Evolutionary conservation across 2,113 vertebrate genomes (phyloP).

Genomic region (Okapia johnstoni): DNA sequence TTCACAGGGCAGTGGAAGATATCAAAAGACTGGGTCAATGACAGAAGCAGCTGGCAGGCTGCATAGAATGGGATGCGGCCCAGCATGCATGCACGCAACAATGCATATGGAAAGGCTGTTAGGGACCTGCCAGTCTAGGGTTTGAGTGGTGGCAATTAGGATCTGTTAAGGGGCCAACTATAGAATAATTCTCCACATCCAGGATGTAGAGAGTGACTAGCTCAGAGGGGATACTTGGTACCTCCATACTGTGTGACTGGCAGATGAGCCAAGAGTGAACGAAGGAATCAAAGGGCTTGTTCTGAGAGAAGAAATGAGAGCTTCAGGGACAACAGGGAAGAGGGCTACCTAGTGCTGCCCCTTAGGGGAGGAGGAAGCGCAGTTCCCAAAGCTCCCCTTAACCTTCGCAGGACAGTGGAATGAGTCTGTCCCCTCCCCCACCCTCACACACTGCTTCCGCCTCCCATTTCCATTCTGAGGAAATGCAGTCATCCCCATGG

Average conservation of each 20-base stretch:
- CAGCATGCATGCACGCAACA: neutral
- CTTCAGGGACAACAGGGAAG: neutral
- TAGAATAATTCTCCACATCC: neutral
- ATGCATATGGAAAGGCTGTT: neutral
- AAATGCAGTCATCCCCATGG: neutral
- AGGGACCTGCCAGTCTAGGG: neutral
- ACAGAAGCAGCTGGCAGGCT: neutral
- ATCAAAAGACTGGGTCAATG: neutral
- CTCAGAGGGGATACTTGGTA: neutral
- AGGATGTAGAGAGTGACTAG: neutral
- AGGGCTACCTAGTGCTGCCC: too few species aligned
- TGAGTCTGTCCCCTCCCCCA: neutral
- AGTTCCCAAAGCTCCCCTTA: neutral
- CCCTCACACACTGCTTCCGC: neutral
- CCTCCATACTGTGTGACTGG: neutral
- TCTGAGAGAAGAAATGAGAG: neutral
- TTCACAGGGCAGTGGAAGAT: neutral
- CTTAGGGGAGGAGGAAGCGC: neutral
- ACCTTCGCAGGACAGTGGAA: neutral
- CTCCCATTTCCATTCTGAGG: neutral
- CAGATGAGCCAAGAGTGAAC: neutral
- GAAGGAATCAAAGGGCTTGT: neutral
- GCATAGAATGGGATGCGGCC: fast-evolving
- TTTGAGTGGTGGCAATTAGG: neutral
- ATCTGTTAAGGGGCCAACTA: neutral